These are phyloP conservation scores for Polydrusus cervinus DNA, from an alignment of 2,888 invertebrate species.

Conservation along the genomic window DNA sequence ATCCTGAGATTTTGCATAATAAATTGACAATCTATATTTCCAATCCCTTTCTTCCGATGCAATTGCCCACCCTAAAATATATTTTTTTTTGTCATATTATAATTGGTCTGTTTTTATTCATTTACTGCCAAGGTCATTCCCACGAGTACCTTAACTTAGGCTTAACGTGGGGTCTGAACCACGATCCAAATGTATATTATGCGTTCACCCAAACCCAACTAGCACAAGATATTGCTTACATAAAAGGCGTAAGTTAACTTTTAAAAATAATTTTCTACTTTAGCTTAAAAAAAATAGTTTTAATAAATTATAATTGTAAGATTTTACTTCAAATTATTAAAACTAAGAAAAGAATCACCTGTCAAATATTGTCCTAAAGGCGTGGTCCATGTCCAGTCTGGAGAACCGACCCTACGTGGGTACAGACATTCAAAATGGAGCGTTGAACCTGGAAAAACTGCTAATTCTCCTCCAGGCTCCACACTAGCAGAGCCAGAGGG, in stretches of 20 bases:
- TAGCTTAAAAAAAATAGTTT: no score
- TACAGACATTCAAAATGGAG: slow-evolving; percentile 89
- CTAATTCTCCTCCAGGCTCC: slow-evolving; percentile 85
- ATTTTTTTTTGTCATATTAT: not conserved
- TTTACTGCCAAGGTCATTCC: no score
- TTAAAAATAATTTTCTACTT: no score
- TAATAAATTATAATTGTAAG: no score
- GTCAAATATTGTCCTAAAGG: slow-evolving; percentile 85
- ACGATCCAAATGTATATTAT: no score
- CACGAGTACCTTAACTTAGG: no score
- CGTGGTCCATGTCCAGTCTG: slow-evolving; percentile 93
- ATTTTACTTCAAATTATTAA: no score
- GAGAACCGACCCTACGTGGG: slow-evolving; percentile 83
- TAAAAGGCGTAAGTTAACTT: no score
- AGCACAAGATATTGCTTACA: no score
- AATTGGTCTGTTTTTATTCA: not conserved
- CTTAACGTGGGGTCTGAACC: no score
- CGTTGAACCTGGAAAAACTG: slow-evolving; percentile 86
- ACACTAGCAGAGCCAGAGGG: slow-evolving; percentile 87
- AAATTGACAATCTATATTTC: slow-evolving; percentile 87
- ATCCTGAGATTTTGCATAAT: slow-evolving; percentile 87
- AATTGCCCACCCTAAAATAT: slow-evolving; percentile 81
- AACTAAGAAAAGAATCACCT: slow-evolving; percentile 72
- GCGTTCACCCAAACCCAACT: no score
- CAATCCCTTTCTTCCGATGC: slow-evolving; percentile 84